Base-by-base conservation (phyloP, 2,113 vertebrate genomes). In the Laterallus jamaicensis region DNA sequence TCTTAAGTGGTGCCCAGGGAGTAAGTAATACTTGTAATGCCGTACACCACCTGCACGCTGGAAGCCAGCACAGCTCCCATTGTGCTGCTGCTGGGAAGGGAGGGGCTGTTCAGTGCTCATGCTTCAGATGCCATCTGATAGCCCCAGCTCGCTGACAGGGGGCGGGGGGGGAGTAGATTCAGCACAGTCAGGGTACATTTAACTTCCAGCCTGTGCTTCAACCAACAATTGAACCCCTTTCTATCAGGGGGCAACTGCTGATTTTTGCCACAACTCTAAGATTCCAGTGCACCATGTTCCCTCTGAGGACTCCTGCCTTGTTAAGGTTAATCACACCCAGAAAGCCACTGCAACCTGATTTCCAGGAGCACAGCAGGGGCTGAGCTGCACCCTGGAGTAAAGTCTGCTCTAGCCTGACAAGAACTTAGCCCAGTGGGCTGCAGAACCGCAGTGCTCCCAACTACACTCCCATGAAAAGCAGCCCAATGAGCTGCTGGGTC, bases 11-110 rank as follows among this genome's bases (percentile, higher is more conserved):
- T 93, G 67, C 93, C 88, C 49, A 85, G 92, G 69, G 76, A 84
- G 64, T 44, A 90, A 95, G 66, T 17, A 84, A 91, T 91, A 96
- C 88, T 76, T 64, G 20, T 66, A 58, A 93, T 37, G 77, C 75
- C 35, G 10, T n/a, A 64, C 16, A 76, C 54, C 96, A 96, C 70
- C 96, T 96, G 93, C 60, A 54, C 0, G 0, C 24, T n/a, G 86
- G 54, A 62, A 24, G 69, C 39, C 40, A 56, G 50, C 5, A 54
- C 25, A 44, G 11, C 44, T 64, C 68, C 40, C 25, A 21, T 6
- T 73, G 66, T 75, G 58, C 70, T 88, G 88, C 62, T 1, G 6
- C 44, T 71, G 79, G 80, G 52, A 54, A 81, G 54, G 86, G 50
- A 88, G 21, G 39, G 77, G 79, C 42, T 77, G 29, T 5, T 56